Conservation (phyloP, 1,140 invertebrate species). For the Macrotrachela quadricornifera region DNA sequence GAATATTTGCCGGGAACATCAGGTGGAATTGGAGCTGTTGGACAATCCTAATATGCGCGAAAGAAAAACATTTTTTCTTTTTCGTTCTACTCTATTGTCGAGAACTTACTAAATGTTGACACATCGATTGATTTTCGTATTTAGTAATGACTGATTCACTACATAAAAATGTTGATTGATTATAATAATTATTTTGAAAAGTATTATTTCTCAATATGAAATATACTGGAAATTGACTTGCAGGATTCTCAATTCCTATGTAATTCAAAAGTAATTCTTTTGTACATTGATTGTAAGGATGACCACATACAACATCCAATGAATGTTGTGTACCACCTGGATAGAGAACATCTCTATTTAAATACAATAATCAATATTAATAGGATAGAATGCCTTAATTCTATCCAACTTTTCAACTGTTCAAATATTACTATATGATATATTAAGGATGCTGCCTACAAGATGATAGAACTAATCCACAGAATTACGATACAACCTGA, state of each 20-base stretch:
- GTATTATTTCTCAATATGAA: background rate
- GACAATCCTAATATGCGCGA: no score
- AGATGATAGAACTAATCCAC: background rate
- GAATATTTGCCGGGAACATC: no score
- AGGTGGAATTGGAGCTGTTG: no score
- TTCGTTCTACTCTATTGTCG: background rate
- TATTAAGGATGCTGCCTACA: background rate
- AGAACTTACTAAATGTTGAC: background rate
- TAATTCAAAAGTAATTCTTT: background rate
- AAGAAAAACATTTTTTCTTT: background rate
- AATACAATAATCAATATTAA: background rate
- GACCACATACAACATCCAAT: constrained; percentile 8
- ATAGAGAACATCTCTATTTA: constrained; percentile 9
- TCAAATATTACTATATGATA: background rate
- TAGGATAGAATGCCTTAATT: background rate
- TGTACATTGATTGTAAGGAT: background rate
- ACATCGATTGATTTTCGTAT: background rate
- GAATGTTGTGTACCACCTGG: constrained; percentile 2
- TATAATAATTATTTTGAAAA: constrained; percentile 1
- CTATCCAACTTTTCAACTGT: background rate
- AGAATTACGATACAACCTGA: background rate
- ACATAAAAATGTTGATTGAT: constrained; percentile 1
- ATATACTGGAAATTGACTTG: constrained; percentile 1
- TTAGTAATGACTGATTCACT: background rate
- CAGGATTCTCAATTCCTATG: constrained; percentile 1